Evolutionary conservation across 1,140 invertebrate genomes (phyloP).

Genomic region (Trypoxylus dichotomus): DNA sequence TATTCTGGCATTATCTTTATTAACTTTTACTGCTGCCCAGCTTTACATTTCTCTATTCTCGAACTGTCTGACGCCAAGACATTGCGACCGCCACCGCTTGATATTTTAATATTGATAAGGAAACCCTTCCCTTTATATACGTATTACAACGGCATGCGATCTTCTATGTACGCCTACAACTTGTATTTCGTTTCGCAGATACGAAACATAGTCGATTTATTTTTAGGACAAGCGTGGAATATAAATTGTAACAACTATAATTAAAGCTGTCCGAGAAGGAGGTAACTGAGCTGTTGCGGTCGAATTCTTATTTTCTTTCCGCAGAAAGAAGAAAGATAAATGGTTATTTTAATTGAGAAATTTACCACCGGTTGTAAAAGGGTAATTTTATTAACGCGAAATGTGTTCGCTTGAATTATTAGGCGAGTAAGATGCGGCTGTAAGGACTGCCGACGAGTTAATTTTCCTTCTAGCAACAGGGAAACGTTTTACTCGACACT

Average conservation of each 20-base stretch:
- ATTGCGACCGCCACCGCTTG: conserved; percentile 41
- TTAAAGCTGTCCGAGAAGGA: conserved; percentile 6
- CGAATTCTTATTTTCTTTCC: conserved; percentile 1
- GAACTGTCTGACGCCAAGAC: conserved; percentile 47
- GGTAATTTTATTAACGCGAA: conserved; percentile 25
- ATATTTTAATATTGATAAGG: conserved; percentile 52
- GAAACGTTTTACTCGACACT: background rate
- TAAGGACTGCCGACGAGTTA: background rate
- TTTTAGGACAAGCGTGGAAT: conserved; percentile 1
- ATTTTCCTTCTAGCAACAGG: background rate
- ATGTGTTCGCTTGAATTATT: conserved; percentile 19
- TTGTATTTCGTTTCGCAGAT: background rate
- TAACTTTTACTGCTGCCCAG: conserved; percentile 47
- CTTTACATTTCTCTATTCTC: conserved; percentile 31
- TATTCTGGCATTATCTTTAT: conserved; percentile 49
- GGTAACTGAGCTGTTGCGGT: background rate
- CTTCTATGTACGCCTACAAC: background rate
- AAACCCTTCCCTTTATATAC: conserved; percentile 39
- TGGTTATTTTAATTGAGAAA: conserved; percentile 25
- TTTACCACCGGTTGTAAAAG: conserved; percentile 23
- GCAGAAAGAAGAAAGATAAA: conserved; percentile 3
- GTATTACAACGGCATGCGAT: background rate
- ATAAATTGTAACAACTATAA: conserved; percentile 23
- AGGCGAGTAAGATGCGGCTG: background rate
- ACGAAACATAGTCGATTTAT: background rate